phyloP scores from a whole-genome alignment of 2,797 vertebrate species.

The Hybognathus amarus region DNA sequence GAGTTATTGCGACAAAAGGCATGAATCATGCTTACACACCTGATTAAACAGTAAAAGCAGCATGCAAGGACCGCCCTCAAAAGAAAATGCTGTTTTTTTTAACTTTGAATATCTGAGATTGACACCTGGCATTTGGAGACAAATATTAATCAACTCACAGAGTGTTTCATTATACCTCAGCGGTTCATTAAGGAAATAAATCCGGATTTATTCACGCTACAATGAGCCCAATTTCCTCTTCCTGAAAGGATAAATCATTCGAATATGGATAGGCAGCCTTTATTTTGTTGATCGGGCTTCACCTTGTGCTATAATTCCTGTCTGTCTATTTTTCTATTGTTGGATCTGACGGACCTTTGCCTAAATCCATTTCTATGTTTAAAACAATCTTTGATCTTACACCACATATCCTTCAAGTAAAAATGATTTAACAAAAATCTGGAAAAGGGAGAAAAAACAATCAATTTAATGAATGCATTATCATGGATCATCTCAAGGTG shows the following conservation, averaged over 20 bases:
- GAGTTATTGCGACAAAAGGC: slow-evolving; percentile 32
- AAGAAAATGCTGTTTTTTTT: slow-evolving; percentile 5
- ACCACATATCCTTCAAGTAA: background rate
- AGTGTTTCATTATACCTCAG: slow-evolving; percentile 1
- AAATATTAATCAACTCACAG: slow-evolving; percentile 21
- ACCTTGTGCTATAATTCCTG: slow-evolving; percentile 16
- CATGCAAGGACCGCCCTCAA: background rate
- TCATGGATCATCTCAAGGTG: slow-evolving; percentile 48
- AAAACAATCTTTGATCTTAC: slow-evolving; percentile 32
- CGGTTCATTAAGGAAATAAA: slow-evolving; percentile 31
- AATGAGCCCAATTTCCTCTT: slow-evolving; percentile 19
- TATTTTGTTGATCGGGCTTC: slow-evolving; percentile 20
- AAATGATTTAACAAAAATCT: background rate
- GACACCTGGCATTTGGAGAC: slow-evolving; percentile 28
- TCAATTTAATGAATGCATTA: slow-evolving; percentile 54
- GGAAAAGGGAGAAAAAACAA: slow-evolving; percentile 9
- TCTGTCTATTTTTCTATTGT: slow-evolving; percentile 24
- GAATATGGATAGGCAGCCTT: slow-evolving; percentile 24
- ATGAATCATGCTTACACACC: slow-evolving; percentile 28
- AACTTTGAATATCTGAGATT: slow-evolving; percentile 1
- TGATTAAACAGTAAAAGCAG: background rate
- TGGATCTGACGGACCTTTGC: slow-evolving; percentile 27
- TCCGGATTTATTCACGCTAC: slow-evolving; percentile 20
- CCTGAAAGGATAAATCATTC: slow-evolving; percentile 5
- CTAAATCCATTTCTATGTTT: slow-evolving; percentile 28